Conservation (phyloP, 1,140 invertebrate genomes). For the Macrostomum lignano region DNA sequence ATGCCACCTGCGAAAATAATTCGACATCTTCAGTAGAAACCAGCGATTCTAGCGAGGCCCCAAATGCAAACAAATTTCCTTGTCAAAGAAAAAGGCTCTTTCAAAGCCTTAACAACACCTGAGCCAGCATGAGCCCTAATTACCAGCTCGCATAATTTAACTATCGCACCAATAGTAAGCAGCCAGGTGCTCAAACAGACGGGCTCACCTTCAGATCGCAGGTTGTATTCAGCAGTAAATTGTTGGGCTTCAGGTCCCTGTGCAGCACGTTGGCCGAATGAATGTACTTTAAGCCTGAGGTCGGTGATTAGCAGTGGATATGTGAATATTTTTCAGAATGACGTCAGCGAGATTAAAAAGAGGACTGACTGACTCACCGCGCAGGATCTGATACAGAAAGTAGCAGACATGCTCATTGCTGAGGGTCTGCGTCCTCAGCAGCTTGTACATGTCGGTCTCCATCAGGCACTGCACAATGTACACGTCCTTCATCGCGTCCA, state of each 20-base stretch:
- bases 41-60: too few relatives aligned
- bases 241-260: conserved; percentile 81
- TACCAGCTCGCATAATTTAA: conserved; percentile 90
- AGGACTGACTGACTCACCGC: too few relatives aligned
- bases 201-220: conserved; percentile 93
- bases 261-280: conserved; percentile 97
- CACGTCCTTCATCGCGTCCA: conserved; percentile 88
- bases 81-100: conserved; percentile 78
- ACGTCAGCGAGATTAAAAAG: too few relatives aligned
- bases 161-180: conserved; percentile 93
- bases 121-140: conserved; percentile 63
- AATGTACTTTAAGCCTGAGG: conserved; percentile 83
- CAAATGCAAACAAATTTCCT: conserved; percentile 65
- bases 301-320: conserved; percentile 72
- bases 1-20: too few relatives aligned
- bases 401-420: conserved; percentile 83
- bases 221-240: conserved; percentile 85
- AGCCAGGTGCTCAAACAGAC: too few relatives aligned
- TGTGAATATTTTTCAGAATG: conserved; percentile 62
- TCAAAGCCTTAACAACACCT: conserved; percentile 68
- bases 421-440: conserved; percentile 65
- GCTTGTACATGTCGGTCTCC: conserved; percentile 98
- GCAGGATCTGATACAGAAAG: conserved; percentile 95
- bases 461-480: conserved; percentile 99
- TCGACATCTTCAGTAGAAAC: too few relatives aligned